Evolutionary conservation across 1,140 invertebrate genomes (phyloP).

Genomic region (Argopecten irradians): DNA sequence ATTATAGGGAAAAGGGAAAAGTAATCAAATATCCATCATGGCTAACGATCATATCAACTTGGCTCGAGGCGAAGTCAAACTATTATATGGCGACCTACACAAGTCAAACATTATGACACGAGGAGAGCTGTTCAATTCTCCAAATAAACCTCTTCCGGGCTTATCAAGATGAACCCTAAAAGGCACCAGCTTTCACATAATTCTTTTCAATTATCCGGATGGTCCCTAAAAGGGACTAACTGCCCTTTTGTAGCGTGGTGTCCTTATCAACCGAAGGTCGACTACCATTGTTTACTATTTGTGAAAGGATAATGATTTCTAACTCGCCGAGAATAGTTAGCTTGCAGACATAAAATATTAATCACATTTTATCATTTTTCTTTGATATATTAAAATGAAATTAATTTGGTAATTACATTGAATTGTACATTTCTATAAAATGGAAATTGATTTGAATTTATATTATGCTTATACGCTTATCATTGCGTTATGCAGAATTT

Average conservation of each 20-base stretch:
- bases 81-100: not conserved
- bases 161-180: constrained; percentile 4
- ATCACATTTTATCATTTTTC: too few species aligned
- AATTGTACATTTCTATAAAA: too few species aligned
- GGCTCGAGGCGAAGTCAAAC: not conserved
- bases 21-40: not conserved
- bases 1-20: not conserved
- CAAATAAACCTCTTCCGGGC: constrained; percentile 15
- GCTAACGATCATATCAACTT: not conserved
- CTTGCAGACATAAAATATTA: not conserved
- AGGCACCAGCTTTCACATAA: constrained; percentile 1
- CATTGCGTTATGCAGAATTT: too few species aligned
- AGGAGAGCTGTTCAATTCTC: constrained; percentile 2
- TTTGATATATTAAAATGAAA: too few species aligned
- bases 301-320: not conserved
- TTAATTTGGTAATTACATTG: too few species aligned
- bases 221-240: constrained; percentile 14
- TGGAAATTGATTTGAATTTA: too few species aligned
- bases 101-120: constrained; percentile 18
- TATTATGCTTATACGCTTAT: too few species aligned
- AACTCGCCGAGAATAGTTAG: not conserved
- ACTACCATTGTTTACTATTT: constrained; percentile 18
- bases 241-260: not conserved
- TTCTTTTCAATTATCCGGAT: constrained; percentile 10
- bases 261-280: not conserved